Conservation (phyloP, 2,113 vertebrate genomes). For the Circaetus gallicus region DNA sequence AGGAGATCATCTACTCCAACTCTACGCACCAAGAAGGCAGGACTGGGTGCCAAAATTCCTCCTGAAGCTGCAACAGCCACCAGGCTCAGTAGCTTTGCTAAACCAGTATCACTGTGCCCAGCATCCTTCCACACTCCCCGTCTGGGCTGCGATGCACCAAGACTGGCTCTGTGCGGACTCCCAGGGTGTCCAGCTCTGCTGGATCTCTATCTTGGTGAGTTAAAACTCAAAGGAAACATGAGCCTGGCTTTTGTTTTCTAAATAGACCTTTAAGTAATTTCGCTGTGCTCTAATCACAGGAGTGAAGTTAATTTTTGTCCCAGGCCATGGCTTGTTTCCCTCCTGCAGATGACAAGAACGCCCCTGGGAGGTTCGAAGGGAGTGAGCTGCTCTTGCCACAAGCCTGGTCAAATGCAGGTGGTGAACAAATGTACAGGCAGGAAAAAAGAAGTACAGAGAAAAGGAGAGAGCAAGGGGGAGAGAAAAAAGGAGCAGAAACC, state of each 20-base stretch:
- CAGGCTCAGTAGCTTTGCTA: background rate
- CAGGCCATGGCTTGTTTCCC: background rate
- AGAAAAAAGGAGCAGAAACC: conserved; percentile 2
- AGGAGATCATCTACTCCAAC: background rate
- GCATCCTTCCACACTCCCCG: background rate
- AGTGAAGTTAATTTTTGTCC: background rate
- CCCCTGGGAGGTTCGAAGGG: background rate
- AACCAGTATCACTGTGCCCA: background rate
- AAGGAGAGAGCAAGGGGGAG: background rate
- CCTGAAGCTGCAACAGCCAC: background rate
- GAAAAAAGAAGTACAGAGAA: background rate
- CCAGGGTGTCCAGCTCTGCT: background rate
- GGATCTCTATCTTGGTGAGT: background rate
- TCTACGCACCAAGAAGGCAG: too few relatives aligned
- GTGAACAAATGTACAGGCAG: background rate
- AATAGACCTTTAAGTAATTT: background rate
- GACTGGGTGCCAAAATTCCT: background rate
- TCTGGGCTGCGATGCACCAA: rapidly evolving
- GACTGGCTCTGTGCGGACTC: rapidly evolving
- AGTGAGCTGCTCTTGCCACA: background rate
- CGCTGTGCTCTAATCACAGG: background rate
- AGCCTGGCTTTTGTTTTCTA: background rate
- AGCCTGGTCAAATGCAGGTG: background rate
- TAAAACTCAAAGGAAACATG: background rate
- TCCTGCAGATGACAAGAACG: rapidly evolving